phyloP scores from a whole-genome alignment of 1,140 invertebrate species.

The Trichogramma pretiosum region DNA sequence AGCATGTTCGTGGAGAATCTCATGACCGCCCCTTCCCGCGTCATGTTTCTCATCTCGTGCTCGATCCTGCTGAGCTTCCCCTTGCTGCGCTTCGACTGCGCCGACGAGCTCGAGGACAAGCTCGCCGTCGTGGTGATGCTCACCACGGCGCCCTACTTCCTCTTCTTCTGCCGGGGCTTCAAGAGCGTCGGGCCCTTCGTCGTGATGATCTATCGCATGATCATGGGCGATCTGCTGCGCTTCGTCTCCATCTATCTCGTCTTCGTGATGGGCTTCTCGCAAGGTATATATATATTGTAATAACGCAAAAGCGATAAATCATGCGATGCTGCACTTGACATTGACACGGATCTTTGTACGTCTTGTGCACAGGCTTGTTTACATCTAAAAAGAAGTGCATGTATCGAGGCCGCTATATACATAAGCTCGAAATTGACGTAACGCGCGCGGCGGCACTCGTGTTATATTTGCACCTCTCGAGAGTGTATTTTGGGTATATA shows the following conservation, averaged over 20 bases:
- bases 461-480: too few relatives aligned
- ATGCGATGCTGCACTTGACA: too few relatives aligned
- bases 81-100: conserved; percentile 72
- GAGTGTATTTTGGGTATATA: too few relatives aligned
- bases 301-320: too few relatives aligned
- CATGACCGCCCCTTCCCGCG: conserved; percentile 78
- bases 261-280: conserved; percentile 95
- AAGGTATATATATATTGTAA: too few relatives aligned
- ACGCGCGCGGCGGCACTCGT: too few relatives aligned
- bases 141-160: conserved; percentile 90
- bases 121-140: conserved; percentile 90
- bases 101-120: conserved; percentile 78
- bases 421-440: too few relatives aligned
- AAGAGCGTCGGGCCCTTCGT: conserved; percentile 98
- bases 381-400: too few relatives aligned
- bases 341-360: too few relatives aligned
- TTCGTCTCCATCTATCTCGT: conserved; percentile 95
- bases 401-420: too few relatives aligned
- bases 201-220: conserved; percentile 98
- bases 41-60: conserved; percentile 90
- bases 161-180: conserved; percentile 98
- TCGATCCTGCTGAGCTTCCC: conserved; percentile 77
- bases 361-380: too few relatives aligned
- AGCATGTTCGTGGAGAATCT: conserved; percentile 89
- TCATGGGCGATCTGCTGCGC: conserved; percentile 86